A percentile compares a stretch with the other conserved stretches of the same genome.
phyloP scores from a whole-genome alignment of 2,888 invertebrate species.

The Mongoloraphidia duomilia region DNA sequence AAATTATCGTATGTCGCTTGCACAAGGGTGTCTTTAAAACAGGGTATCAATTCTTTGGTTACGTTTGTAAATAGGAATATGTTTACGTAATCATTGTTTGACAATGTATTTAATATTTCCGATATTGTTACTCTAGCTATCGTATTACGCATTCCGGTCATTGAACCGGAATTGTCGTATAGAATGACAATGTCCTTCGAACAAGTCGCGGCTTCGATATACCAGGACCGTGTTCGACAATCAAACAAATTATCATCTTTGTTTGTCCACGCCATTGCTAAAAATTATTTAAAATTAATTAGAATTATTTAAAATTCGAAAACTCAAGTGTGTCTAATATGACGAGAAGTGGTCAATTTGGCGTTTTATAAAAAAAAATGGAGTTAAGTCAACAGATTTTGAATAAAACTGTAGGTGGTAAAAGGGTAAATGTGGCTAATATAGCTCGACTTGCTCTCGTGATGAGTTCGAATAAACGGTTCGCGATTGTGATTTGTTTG shows the following conservation, averaged over 20 bases:
- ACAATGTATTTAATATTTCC: constrained; percentile 83
- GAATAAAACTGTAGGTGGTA: no score
- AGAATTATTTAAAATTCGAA: no score
- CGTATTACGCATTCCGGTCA: constrained; percentile 65
- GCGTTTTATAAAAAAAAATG: no score
- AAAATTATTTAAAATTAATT: constrained; percentile 5
- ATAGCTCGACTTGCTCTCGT: no score
- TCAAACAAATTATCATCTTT: constrained; percentile 67
- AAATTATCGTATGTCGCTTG: constrained; percentile 82
- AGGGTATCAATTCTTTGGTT: constrained; percentile 62
- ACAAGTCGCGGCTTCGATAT: constrained; percentile 93
- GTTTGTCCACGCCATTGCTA: constrained; percentile 54
- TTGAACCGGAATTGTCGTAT: constrained; percentile 91
- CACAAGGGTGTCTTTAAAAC: constrained; percentile 71
- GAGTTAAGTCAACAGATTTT: no score
- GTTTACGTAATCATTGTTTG: constrained; percentile 96
- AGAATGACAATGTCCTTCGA: constrained; percentile 95
- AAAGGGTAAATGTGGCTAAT: no score
- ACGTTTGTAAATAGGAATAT: constrained; percentile 62
- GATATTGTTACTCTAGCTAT: constrained; percentile 75
- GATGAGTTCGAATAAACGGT: no score
- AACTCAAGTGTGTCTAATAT: no score
- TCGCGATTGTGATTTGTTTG: no score
- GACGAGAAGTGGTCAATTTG: no score
- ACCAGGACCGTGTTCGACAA: constrained; percentile 87